Conservation (phyloP, 2,797 vertebrate species). For the Hylomyscus alleni region DNA sequence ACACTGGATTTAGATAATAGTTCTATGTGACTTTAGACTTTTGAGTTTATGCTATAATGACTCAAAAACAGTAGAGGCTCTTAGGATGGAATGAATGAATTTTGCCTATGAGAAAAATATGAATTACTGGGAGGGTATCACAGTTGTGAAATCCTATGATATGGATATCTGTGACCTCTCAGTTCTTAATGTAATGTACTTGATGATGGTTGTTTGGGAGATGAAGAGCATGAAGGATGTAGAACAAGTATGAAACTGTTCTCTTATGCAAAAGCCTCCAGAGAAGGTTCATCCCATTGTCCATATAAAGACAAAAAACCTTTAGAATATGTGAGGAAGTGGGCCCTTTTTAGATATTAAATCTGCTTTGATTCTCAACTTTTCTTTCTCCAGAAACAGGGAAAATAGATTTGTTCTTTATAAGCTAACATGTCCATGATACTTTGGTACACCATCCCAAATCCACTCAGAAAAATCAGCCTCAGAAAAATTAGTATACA, state of each 20-base stretch:
- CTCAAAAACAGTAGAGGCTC: background rate
- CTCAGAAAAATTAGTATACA: background rate
- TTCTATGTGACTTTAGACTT: constrained; percentile 1
- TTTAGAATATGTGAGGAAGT: background rate
- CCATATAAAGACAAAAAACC: background rate
- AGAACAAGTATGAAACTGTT: background rate
- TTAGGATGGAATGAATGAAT: background rate
- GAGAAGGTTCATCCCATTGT: background rate
- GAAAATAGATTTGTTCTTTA: background rate
- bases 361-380: background rate
- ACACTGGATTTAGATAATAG: background rate
- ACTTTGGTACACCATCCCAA: background rate
- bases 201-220: background rate
- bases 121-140: background rate
- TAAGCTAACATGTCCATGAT: background rate
- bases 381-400: background rate
- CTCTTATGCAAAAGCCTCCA: background rate
- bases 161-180: background rate
- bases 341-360: background rate
- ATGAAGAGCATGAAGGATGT: background rate
- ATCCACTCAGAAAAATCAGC: no score
- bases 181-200: background rate
- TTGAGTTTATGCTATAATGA: background rate
- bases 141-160: background rate
- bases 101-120: background rate